These are phyloP conservation scores for Phoenicopterus ruber DNA, from an alignment of 2,113 vertebrate genomes.

Conservation along the genomic window DNA sequence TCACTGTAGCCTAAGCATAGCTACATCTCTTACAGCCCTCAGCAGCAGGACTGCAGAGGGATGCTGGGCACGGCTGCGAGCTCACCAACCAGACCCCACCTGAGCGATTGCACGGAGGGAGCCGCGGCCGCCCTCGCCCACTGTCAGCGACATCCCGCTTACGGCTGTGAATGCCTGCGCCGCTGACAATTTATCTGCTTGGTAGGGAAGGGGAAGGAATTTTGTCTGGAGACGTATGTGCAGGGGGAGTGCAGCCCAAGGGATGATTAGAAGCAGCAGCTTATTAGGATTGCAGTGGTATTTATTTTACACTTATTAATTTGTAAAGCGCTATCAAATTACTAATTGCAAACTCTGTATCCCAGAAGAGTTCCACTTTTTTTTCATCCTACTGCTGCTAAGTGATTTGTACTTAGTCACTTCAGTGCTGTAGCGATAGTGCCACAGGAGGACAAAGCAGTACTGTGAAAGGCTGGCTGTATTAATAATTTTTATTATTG, in stretches of 20 bases:
- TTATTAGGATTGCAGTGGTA: background rate
- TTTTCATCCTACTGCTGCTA: background rate
- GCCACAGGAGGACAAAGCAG: background rate
- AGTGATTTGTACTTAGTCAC: background rate
- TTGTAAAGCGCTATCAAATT: background rate
- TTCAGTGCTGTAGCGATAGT: background rate
- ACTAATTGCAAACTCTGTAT: background rate
- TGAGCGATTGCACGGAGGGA: accelerated
- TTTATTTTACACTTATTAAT: background rate
- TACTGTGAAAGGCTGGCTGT: background rate
- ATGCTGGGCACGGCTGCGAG: background rate
- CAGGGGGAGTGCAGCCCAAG: background rate
- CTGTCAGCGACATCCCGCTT: background rate
- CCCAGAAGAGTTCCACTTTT: background rate
- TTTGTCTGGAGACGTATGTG: background rate
- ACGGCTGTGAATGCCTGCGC: background rate
- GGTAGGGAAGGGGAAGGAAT: background rate
- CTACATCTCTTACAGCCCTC: background rate
- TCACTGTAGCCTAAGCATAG: background rate
- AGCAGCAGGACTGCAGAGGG: accelerated
- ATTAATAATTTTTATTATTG: background rate
- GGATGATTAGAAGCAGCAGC: background rate
- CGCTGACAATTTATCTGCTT: background rate
- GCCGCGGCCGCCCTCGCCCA: accelerated
- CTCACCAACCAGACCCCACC: accelerated